Base-by-base conservation (phyloP, 2,113 vertebrate genomes). In the Calypte anna region DNA sequence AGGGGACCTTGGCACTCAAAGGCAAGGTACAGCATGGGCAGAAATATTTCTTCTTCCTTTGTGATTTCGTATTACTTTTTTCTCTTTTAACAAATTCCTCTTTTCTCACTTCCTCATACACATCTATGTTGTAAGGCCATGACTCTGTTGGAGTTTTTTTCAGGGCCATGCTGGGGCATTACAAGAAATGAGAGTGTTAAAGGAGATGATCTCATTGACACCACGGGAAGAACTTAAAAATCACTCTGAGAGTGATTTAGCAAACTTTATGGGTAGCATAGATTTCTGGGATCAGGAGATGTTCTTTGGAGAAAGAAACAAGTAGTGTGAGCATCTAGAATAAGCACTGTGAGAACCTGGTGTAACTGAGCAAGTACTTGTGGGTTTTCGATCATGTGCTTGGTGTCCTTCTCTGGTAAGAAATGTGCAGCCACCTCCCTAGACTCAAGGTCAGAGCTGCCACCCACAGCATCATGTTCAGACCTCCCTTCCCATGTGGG, bases 151-250 rank as follows among this genome's bases (percentile, higher is more conserved):
- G 27, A 16, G 40, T 86, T 66, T 92, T 7, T 68, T 77, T 11
- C 63, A 18, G 25, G 17, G 31, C 30, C n/a, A 3, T 28, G 25
- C 59, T 36, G 55, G 7, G 12, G 33, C 4, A 0, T 87, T 67
- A n/a, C 0, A 3, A 46, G 48, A 55, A 50, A 5, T 24, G 12
- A 48, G 1, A 2, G 11, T 0, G 1, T 43, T 79, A 53, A 59
- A 17, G 7, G 64, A 25, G 16, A 14, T 33, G 14, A 57, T 64
- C 21, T 75, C 67, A 23, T 17, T 31, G 70, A 36, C 36, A 58
- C 10, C 7, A 6, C 1, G 1, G 25, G 23, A 92, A 69, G 61
- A 64, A 31, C 48, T 36, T 24, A 31, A 21, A 80, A 43, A 50
- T 25, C 4, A 0, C 46, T 72, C 54, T 38, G 2, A 69, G 38